A percentile compares a stretch with the other conserved stretches of the same genome.
phyloP scores from a whole-genome alignment of 2,113 vertebrate genomes.

The Vanacampus margaritifer region DNA sequence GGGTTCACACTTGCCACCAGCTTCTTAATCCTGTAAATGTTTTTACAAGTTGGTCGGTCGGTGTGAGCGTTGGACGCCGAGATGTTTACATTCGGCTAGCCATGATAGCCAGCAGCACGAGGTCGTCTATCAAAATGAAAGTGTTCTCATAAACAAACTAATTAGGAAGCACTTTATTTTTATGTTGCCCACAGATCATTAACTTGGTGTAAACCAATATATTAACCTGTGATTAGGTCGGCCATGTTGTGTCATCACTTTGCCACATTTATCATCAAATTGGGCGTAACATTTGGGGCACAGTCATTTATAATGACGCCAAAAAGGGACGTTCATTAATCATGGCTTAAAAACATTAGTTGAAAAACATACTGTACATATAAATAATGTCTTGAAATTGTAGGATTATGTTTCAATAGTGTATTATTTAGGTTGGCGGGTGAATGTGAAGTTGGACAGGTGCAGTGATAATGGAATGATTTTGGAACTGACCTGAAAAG shows the following conservation, averaged over 20 bases:
- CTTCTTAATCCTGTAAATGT: conserved; percentile 77
- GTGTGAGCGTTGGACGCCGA: conserved; percentile 62
- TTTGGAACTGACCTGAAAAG: no score
- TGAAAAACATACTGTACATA: conserved; percentile 21
- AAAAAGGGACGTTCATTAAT: conserved; percentile 34
- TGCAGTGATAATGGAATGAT: no score
- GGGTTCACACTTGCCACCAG: conserved; percentile 33
- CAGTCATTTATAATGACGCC: conserved; percentile 26
- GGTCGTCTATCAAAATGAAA: conserved; percentile 65
- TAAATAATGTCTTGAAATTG: neutral
- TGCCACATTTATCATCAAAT: conserved; percentile 48
- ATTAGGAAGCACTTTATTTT: conserved; percentile 65
- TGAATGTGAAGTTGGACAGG: neutral
- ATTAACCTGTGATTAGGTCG: conserved; percentile 69
- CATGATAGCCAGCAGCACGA: conserved; percentile 50
- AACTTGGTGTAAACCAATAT: conserved; percentile 65
- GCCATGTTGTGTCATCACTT: conserved; percentile 40
- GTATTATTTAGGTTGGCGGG: neutral
- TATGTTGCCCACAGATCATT: conserved; percentile 67
- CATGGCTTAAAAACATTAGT: conserved; percentile 8
- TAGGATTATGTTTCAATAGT: neutral
- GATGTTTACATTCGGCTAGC: conserved; percentile 62
- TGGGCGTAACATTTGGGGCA: conserved; percentile 14
- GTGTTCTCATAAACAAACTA: conserved; percentile 68
- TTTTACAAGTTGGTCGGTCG: conserved; percentile 71